Evolutionary conservation across 1,140 invertebrate genomes (phyloP).

Genomic region (Rhagoletis pomonella): DNA sequence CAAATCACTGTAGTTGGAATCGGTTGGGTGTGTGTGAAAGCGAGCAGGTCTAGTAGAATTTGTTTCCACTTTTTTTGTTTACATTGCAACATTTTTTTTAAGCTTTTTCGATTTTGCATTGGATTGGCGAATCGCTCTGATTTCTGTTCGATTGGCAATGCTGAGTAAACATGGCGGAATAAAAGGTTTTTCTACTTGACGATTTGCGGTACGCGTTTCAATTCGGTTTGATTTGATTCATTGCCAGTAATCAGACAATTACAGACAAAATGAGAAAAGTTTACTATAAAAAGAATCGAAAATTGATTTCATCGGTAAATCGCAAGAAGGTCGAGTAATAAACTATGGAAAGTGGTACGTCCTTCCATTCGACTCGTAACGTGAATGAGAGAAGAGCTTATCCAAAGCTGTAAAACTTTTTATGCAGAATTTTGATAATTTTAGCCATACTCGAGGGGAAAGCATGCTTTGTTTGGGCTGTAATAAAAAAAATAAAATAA

Average conservation of each 20-base stretch:
- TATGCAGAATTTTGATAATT: too few relatives aligned
- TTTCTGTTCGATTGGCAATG: constrained; percentile 54
- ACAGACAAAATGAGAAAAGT: constrained; percentile 48
- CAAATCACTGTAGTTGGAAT: not conserved
- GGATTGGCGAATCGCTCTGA: constrained; percentile 12
- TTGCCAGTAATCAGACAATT: constrained; percentile 40
- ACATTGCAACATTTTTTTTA: constrained; percentile 5
- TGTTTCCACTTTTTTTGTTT: constrained; percentile 12
- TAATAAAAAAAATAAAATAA: too few relatives aligned
- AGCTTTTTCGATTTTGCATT: not conserved
- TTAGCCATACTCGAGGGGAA: too few relatives aligned
- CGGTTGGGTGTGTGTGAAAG: not conserved
- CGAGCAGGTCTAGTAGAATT: not conserved
- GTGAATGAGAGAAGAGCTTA: too few relatives aligned
- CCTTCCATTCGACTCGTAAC: too few relatives aligned
- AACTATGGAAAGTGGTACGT: too few relatives aligned
- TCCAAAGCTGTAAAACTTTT: too few relatives aligned
- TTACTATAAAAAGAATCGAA: not conserved
- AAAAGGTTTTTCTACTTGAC: constrained; percentile 73
- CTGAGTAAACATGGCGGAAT: constrained; percentile 72
- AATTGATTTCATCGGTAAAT: not conserved
- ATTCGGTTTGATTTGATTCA: constrained; percentile 49
- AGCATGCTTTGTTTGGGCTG: too few relatives aligned
- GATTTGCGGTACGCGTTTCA: too few relatives aligned
- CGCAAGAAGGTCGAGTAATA: not conserved